These are phyloP conservation scores for Pseudois nayaur DNA, from an alignment of 2,113 vertebrate species.

Conservation along the genomic window DNA sequence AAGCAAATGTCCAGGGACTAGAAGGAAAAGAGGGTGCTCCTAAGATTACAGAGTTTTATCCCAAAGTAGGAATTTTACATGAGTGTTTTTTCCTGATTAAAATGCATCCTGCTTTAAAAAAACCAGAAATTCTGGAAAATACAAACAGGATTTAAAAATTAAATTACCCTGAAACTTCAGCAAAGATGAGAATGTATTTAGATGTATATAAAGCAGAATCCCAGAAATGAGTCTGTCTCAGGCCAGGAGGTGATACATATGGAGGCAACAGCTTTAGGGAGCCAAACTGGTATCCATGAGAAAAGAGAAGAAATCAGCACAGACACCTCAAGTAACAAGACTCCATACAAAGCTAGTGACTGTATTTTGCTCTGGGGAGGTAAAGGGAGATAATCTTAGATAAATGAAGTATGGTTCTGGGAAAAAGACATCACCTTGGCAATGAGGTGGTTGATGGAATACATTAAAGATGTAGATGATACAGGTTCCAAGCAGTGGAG, in stretches of 20 bases:
- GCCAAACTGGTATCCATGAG: neutral
- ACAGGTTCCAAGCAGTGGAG: neutral
- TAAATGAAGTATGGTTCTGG: neutral
- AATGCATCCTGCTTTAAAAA: conserved; percentile 10
- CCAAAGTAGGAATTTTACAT: neutral
- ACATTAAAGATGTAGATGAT: neutral
- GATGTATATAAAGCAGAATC: neutral
- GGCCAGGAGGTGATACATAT: neutral
- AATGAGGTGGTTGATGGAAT: neutral
- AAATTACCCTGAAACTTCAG: conserved; percentile 4
- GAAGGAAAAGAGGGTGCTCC: neutral
- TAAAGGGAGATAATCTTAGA: neutral
- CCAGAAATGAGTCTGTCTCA: conserved; percentile 5
- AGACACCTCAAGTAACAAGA: neutral
- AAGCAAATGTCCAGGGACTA: neutral
- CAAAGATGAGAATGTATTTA: neutral
- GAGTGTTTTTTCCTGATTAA: neutral
- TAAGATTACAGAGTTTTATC: neutral
- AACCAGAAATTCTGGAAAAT: neutral
- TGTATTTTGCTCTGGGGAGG: neutral
- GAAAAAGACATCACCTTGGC: neutral
- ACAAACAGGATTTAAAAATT: neutral
- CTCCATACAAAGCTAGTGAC: neutral
- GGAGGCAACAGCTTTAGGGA: neutral
- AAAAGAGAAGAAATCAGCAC: neutral